Base-by-base conservation (phyloP, 37 sponge, comb jelly and placozoan species). In the Tethya wilhelma region DNA sequence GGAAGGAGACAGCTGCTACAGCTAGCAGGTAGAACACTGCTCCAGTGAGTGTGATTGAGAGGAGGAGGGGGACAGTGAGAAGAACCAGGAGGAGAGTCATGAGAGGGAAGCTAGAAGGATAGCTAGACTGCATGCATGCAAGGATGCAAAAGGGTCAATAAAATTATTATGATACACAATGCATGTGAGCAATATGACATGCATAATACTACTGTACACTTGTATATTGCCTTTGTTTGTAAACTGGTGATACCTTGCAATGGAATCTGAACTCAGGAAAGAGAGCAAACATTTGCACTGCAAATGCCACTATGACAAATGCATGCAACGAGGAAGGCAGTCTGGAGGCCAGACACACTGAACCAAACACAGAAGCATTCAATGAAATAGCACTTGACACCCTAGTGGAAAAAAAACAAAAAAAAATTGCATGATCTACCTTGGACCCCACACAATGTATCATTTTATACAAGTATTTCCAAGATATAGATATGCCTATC, bases 281-380 rank as follows among this genome's bases (percentile, higher is more conserved):
- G 41, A 91, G 44, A 28, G 83, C 95, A 80, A 91, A 90, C 33
- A 90, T n/a, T 22, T 44, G 53, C 9, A 95, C 73, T n/a, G 91
- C 91, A 74, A 79, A 63, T 55, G 79, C 34, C 46, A 95, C 70
- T 25, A 88, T 74, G 56, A 71, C 79, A 46, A 90, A 84, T 9
- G 84, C 86, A 75, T 84, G 79, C 38, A 80, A 53, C 6, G 89
- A 32, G 9, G 91, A 67, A 45, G 91, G 65, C 8, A 95, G 91
- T 1, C 91, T 74, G 6, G 97, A 96, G n/a, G 93, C 93, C 45
- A 96, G 79, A 77, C 97, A 96, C 19, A 96, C 93, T 28, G 91
- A 84, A 25, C 89, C 86, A 71, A 96, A 93, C 29, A 93, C 75
- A 20, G 93, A 89, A 43, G 97, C 93, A 78, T 96, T 96, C 33